Percentiles rank a stretch among this genome's conserved stretches.
Conservation (phyloP, 2,797 vertebrate species). For the Macrochelys suwanniensis region DNA sequence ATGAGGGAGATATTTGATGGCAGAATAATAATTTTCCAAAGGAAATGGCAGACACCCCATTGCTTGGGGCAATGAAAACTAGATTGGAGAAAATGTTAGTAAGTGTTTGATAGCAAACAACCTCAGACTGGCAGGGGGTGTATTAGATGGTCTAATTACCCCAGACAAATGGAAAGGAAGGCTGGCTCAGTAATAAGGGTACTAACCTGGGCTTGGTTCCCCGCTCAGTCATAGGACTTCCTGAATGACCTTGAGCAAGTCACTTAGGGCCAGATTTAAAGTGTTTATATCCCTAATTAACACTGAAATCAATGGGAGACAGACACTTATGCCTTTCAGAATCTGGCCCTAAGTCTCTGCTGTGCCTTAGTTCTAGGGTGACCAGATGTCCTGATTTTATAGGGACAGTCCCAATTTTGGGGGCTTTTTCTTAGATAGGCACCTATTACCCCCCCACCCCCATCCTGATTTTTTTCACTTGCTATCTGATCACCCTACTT, state of each 20-base stretch:
- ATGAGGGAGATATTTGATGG: neutral
- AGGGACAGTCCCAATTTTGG: too few species aligned
- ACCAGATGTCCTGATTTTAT: too few species aligned
- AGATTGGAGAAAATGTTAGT: neutral
- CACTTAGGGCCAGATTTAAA: too few species aligned
- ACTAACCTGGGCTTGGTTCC: neutral
- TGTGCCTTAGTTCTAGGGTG: neutral
- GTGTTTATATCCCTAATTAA: neutral
- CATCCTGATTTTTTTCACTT: too few species aligned
- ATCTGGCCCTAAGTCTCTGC: neutral
- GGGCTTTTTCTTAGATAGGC: too few species aligned
- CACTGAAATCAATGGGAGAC: neutral
- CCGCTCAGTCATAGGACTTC: neutral
- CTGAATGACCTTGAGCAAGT: neutral
- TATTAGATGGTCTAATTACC: fast-evolving
- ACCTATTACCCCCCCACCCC: too few species aligned
- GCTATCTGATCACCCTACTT: too few species aligned
- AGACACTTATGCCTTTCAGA: neutral
- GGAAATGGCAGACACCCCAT: neutral
- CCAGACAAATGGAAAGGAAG: neutral
- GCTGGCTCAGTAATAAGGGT: neutral
- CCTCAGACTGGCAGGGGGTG: neutral
- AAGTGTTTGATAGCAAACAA: slow-evolving; percentile 16
- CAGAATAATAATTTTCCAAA: neutral
- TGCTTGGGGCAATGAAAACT: neutral